These are phyloP conservation scores for Salarias fasciatus DNA, from an alignment of 2,797 vertebrate genomes.

Conservation along the genomic window DNA sequence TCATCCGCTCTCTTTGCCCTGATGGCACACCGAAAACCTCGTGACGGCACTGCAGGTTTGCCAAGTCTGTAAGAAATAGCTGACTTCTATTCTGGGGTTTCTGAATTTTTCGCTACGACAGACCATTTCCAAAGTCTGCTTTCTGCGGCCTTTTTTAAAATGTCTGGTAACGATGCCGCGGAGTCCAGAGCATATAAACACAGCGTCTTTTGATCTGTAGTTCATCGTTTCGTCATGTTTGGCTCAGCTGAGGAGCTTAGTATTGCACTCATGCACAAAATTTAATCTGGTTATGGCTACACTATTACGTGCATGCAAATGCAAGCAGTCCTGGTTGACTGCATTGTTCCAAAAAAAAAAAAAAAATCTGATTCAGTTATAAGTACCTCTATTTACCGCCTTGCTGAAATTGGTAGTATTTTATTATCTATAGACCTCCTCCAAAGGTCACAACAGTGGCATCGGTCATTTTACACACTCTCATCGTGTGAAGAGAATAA, in stretches of 20 bases:
- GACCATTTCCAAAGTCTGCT: background rate
- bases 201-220: background rate
- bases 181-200: background rate
- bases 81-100: conserved; percentile 15
- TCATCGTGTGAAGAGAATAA: conserved; percentile 24
- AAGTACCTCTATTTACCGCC: conserved; percentile 20
- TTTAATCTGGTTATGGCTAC: conserved; percentile 27
- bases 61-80: background rate
- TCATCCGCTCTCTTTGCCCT: conserved; percentile 13
- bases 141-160: background rate
- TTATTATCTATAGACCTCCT: conserved; percentile 9
- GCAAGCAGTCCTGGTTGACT: conserved; percentile 4
- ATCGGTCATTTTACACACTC: conserved; percentile 34
- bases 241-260: conserved; percentile 24
- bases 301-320: conserved; percentile 10
- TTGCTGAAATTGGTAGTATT: background rate
- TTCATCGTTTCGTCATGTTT: conserved; percentile 9
- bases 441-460: conserved; percentile 4
- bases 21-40: conserved; percentile 21
- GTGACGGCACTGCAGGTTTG: conserved; percentile 18
- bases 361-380: conserved; percentile 9
- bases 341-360: conserved; percentile 22
- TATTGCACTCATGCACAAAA: background rate
- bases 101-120: background rate
- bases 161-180: background rate